These are phyloP conservation scores for Halyomorpha halys DNA, from an alignment of 1,140 invertebrate genomes.

Conservation along the genomic window DNA sequence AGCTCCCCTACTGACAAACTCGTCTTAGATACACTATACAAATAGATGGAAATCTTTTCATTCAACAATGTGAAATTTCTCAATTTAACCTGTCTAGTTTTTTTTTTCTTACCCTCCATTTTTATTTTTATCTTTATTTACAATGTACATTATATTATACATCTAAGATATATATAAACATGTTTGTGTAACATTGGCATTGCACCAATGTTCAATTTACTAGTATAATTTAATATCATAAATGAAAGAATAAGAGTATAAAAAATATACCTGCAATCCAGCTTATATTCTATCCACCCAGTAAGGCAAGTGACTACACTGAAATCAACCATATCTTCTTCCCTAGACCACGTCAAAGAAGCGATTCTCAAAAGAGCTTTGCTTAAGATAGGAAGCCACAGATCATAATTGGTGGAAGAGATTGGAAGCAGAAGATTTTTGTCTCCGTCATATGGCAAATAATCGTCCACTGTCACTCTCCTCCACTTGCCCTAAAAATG, in stretches of 20 bases:
- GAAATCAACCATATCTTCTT: constrained; percentile 21
- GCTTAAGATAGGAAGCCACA: constrained; percentile 29
- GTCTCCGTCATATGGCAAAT: constrained; percentile 25
- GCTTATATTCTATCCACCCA: constrained; percentile 22
- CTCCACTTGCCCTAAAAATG: constrained; percentile 27
- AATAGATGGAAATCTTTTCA: too few relatives aligned
- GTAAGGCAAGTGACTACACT: constrained; percentile 26
- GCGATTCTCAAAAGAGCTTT: constrained; percentile 29
- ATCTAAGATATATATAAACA: too few relatives aligned
- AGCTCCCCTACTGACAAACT: too few relatives aligned
- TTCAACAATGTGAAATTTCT: too few relatives aligned
- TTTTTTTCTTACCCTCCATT: too few relatives aligned
- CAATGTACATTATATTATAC: too few relatives aligned
- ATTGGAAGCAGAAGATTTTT: constrained; percentile 25
- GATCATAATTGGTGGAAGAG: constrained; percentile 13
- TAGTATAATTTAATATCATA: too few relatives aligned
- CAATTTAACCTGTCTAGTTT: too few relatives aligned
- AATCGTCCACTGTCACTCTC: constrained; percentile 27
- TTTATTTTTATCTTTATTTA: too few relatives aligned
- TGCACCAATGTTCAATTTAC: too few relatives aligned
- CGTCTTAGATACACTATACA: too few relatives aligned
- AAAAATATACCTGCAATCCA: constrained; percentile 21
- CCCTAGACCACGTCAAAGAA: background rate
- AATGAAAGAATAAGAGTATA: background rate
- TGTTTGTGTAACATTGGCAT: too few relatives aligned